phyloP scores from a whole-genome alignment of 2,888 invertebrate genomes.

The Rotaria socialis region DNA sequence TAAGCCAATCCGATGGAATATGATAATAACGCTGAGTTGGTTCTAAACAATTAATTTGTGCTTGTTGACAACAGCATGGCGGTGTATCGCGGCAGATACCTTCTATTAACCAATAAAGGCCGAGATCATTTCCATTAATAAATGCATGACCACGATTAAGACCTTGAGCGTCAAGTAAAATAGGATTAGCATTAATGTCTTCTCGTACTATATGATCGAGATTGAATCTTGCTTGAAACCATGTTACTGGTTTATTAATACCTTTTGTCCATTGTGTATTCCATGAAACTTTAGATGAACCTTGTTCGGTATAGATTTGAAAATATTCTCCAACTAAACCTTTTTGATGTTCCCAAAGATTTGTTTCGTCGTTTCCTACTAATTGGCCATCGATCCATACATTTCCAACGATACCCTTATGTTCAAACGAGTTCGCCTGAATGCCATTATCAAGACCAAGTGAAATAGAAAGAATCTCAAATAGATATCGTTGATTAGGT shows the following conservation, averaged over 20 bases:
- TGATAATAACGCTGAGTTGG: slow-evolving; percentile 11
- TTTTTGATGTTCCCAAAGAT: slow-evolving; percentile 33
- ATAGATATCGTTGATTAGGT: not conserved
- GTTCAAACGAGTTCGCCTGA: not conserved
- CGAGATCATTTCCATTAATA: slow-evolving; percentile 63
- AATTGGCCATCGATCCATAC: not conserved
- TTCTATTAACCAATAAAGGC: slow-evolving; percentile 64
- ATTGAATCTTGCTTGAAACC: slow-evolving; percentile 27
- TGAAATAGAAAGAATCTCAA: slow-evolving; percentile 1
- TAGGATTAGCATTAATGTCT: not conserved
- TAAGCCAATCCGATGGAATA: not conserved
- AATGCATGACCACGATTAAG: slow-evolving; percentile 58
- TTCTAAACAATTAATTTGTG: slow-evolving; percentile 8
- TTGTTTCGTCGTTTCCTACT: not conserved
- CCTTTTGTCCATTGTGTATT: slow-evolving; percentile 24
- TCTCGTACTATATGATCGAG: not conserved
- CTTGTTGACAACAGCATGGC: slow-evolving; percentile 30
- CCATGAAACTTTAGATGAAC: not conserved
- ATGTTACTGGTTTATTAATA: not conserved
- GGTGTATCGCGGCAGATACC: slow-evolving; percentile 51
- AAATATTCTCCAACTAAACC: slow-evolving; percentile 19
- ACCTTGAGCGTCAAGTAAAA: slow-evolving; percentile 13
- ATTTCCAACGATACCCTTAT: slow-evolving; percentile 11
- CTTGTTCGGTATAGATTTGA: slow-evolving; percentile 20
- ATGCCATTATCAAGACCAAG: not conserved